Evolutionary conservation across 2,888 invertebrate species (phyloP).

Genomic region (Catocala nupta): DNA sequence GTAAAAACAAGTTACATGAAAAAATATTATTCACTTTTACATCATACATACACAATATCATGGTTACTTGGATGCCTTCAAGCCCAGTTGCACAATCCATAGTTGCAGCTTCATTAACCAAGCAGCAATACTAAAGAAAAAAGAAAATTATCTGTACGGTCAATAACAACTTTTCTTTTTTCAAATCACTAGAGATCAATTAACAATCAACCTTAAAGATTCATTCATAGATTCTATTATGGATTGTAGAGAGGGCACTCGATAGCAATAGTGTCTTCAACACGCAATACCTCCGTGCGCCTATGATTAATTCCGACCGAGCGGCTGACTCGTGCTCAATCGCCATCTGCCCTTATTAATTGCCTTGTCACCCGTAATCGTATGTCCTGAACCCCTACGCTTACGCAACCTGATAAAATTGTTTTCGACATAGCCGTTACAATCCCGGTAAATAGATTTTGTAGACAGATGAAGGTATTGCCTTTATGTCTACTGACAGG

Average conservation of each 20-base stretch:
- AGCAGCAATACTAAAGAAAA: too few relatives aligned
- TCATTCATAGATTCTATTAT: background rate
- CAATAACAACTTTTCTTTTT: too few relatives aligned
- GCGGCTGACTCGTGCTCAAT: conserved; percentile 85
- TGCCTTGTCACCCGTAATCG: conserved; percentile 85
- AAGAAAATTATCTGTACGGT: too few relatives aligned
- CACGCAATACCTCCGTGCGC: conserved; percentile 68
- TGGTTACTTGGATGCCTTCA: too few relatives aligned
- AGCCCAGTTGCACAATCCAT: too few relatives aligned
- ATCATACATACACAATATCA: too few relatives aligned
- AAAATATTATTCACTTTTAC: too few relatives aligned
- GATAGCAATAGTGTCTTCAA: conserved; percentile 45
- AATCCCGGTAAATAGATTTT: conserved; percentile 49
- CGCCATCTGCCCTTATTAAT: conserved; percentile 87
- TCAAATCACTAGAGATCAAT: background rate
- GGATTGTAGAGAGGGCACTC: conserved; percentile 18
- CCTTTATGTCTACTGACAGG: conserved; percentile 29
- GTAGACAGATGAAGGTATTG: conserved; percentile 31
- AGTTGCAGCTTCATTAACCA: too few relatives aligned
- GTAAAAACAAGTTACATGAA: too few relatives aligned
- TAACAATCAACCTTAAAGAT: background rate
- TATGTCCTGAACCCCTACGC: conserved; percentile 67
- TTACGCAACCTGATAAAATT: conserved; percentile 63
- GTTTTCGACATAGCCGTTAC: conserved; percentile 53
- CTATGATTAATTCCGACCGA: conserved; percentile 85